Evolutionary conservation across 2,113 vertebrate species (phyloP).

Genomic region (Xenopus tropicalis): UCB_Xtro_10.0 CM004444.2:26208501-26209000

Average conservation of each 20-base stretch:
- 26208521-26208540: too few relatives aligned
- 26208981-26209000: conserved; percentile 27
- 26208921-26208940: conserved; percentile 3
- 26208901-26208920: conserved; percentile 1
- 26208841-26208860: conserved; percentile 8
- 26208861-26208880: conserved; percentile 16
- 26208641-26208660: conserved; percentile 22
- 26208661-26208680: conserved; percentile 19
- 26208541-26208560: too few relatives aligned
- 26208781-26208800: conserved; percentile 27
- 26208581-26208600: conserved; percentile 22
- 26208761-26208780: conserved; percentile 21
- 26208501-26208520: too few relatives aligned
- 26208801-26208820: conserved; percentile 12
- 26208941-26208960: conserved; percentile 27
- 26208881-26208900: conserved; percentile 19
- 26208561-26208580: conserved; percentile 15
- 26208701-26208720: conserved; percentile 19
- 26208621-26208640: conserved; percentile 13
- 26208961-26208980: conserved; percentile 7
- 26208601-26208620: conserved; percentile 18
- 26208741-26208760: conserved; percentile 34
- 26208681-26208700: conserved; percentile 4
- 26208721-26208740: conserved; percentile 28
- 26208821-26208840: conserved; percentile 25